Evolutionary conservation across 1,140 invertebrate genomes (phyloP).

Genomic region (Drosophila funebris): DNA sequence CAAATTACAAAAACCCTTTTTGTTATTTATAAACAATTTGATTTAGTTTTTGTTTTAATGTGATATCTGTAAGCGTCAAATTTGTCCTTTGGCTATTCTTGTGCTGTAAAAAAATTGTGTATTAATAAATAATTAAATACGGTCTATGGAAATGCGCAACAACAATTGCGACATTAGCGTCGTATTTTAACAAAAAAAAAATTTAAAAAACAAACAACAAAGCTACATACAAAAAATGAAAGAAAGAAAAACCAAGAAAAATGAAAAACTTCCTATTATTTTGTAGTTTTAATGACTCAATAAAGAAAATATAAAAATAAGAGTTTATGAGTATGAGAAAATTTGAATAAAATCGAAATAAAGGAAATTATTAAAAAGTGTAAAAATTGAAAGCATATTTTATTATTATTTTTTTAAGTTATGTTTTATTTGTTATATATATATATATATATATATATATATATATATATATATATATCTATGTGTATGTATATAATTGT

Average conservation of each 20-base stretch:
- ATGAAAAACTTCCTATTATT: constrained; percentile 77
- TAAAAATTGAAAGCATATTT: background rate
- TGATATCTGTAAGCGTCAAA: constrained; percentile 72
- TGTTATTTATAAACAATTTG: constrained; percentile 66
- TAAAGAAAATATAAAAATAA: constrained; percentile 42
- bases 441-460: constrained; percentile 37
- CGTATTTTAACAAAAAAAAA: constrained; percentile 50
- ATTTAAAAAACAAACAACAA: constrained; percentile 11
- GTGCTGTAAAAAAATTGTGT: constrained; percentile 55
- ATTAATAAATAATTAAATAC: constrained; percentile 28
- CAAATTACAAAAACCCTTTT: constrained; percentile 52
- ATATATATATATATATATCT: constrained; percentile 62
- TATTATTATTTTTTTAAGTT: constrained; percentile 38
- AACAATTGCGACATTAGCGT: constrained; percentile 36
- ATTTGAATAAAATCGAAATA: constrained; percentile 62
- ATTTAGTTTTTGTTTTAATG: constrained; percentile 71
- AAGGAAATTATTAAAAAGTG: constrained; percentile 53
- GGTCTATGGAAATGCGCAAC: constrained; percentile 11
- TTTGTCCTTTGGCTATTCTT: constrained; percentile 60
- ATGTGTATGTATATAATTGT: constrained; percentile 52
- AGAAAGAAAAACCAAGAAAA: constrained; percentile 31
- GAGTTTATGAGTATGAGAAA: constrained; percentile 45
- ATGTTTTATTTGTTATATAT: constrained; percentile 56
- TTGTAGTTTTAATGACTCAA: constrained; percentile 74
- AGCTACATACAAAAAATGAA: constrained; percentile 22